Conservation (phyloP, 2,797 vertebrate species). For the Crocidura indochinensis region DNA sequence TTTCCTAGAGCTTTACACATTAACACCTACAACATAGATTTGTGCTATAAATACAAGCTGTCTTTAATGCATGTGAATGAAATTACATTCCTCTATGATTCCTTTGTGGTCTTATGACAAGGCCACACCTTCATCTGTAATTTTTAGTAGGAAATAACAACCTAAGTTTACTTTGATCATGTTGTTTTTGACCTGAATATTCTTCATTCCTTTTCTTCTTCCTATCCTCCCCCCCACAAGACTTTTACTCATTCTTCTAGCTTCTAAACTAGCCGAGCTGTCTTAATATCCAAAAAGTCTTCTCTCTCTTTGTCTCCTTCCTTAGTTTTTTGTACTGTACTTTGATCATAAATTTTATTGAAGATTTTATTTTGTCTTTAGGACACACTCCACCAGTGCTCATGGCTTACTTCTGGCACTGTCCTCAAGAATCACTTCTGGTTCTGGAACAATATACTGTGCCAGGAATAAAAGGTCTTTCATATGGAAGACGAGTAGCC, state of each 20-base stretch:
- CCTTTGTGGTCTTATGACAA: constrained; percentile 57
- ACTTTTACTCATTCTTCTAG: background rate
- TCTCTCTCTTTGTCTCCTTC: background rate
- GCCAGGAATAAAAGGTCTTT: too few species aligned
- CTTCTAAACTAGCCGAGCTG: background rate
- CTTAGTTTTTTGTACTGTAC: background rate
- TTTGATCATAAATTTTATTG: too few species aligned
- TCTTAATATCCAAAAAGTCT: background rate
- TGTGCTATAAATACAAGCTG: constrained; percentile 78
- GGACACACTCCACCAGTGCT: too few species aligned
- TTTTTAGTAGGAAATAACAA: constrained; percentile 53
- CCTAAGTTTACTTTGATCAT: constrained; percentile 22
- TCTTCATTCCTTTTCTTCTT: background rate
- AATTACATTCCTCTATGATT: constrained; percentile 56
- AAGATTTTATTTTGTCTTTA: too few species aligned
- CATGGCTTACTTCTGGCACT: too few species aligned
- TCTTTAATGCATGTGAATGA: constrained; percentile 56
- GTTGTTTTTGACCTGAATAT: constrained; percentile 2
- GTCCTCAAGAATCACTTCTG: too few species aligned
- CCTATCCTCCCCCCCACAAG: background rate
- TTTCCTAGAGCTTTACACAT: constrained; percentile 79
- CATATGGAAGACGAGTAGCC: too few species aligned
- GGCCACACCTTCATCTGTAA: constrained; percentile 21
- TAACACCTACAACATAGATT: constrained; percentile 79
- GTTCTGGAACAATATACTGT: too few species aligned